phyloP scores from a whole-genome alignment of 2,797 vertebrate genomes.

The Dendrocincla fuliginosa region DNA sequence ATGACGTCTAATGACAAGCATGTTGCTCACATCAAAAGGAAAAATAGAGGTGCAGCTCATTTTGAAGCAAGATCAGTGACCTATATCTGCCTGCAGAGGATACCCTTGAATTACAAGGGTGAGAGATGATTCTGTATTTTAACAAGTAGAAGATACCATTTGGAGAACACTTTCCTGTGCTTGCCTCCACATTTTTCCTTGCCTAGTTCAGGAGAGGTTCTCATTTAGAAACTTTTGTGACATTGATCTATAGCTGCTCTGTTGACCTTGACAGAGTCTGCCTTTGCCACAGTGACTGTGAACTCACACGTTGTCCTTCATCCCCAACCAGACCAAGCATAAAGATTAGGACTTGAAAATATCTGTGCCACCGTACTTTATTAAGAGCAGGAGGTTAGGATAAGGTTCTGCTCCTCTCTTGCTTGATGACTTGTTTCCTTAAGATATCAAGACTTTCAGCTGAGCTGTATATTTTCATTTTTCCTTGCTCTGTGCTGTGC shows the following conservation, averaged over 20 bases:
- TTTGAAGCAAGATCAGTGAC: neutral
- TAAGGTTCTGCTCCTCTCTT: neutral
- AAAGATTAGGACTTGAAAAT: neutral
- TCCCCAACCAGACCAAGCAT: neutral
- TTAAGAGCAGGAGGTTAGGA: neutral
- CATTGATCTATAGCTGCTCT: neutral
- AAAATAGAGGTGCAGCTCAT: neutral
- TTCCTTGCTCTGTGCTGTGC: neutral
- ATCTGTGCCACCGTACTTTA: neutral
- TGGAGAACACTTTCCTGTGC: neutral
- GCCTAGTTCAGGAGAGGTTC: neutral
- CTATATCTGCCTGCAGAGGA: neutral
- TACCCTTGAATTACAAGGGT: neutral
- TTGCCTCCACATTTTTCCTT: neutral
- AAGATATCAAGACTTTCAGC: neutral
- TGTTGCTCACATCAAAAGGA: neutral
- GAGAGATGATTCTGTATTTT: neutral
- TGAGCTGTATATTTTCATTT: neutral
- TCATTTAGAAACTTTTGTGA: neutral
- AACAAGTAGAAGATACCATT: neutral
- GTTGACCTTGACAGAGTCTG: neutral
- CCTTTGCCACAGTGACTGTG: neutral
- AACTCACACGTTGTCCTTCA: rapidly evolving
- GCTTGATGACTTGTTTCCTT: neutral
- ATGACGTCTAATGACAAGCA: neutral